Conservation (phyloP, 2,888 invertebrate genomes). For the Elmis aenea region DNA sequence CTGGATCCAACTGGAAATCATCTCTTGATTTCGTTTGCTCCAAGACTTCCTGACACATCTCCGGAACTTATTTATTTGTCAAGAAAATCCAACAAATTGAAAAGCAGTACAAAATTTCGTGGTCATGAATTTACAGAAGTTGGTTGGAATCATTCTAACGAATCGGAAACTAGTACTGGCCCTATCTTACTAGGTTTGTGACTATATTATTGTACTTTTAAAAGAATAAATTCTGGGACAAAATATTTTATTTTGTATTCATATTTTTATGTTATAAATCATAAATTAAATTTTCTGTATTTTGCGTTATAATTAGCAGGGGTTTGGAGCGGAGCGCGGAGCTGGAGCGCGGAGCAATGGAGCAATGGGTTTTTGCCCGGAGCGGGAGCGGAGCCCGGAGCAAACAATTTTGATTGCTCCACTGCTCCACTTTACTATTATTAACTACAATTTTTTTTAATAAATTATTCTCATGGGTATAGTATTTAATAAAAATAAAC, state of each 20-base stretch:
- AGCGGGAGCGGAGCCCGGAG: no score
- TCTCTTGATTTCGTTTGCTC: conserved; percentile 68
- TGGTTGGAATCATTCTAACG: conserved; percentile 79
- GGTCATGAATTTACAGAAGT: conserved; percentile 86
- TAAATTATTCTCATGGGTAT: no score
- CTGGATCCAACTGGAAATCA: conserved; percentile 86
- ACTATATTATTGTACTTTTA: no score
- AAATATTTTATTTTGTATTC: no score
- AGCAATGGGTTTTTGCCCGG: no score
- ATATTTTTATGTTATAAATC: no score
- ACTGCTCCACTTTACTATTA: conserved; percentile 46
- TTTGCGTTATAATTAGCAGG: no score
- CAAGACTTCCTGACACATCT: conserved; percentile 52
- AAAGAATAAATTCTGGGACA: no score
- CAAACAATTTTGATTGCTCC: no score
- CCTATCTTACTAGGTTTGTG: conserved; percentile 64
- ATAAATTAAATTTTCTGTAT: conserved; percentile 2
- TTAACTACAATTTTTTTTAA: conserved; percentile 74
- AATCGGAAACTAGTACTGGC: conserved; percentile 66
- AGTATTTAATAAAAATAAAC: no score
- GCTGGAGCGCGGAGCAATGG: no score
- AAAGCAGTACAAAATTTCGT: conserved; percentile 59
- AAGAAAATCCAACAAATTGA: conserved; percentile 68
- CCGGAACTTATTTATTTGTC: conserved; percentile 80
- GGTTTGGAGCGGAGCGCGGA: no score